A percentile compares a stretch with the other conserved stretches of the same genome.
These are phyloP conservation scores for Siphonodentalium dalli DNA, from an alignment of 2,888 invertebrate species.

Conservation along the genomic window DNA sequence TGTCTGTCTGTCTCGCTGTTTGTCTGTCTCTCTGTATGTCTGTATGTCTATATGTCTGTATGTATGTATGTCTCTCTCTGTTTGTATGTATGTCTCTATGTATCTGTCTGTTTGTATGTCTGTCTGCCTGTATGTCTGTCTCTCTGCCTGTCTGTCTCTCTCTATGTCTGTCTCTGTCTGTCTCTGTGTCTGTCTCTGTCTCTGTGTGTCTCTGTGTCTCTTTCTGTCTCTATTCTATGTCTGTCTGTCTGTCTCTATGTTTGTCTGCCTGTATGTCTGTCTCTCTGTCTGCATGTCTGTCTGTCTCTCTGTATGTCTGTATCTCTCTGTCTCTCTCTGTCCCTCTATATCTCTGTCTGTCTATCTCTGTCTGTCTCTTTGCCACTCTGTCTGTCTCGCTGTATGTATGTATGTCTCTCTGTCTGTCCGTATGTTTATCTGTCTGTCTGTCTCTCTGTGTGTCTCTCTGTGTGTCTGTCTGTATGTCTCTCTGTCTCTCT, in stretches of 20 bases:
- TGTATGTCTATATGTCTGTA: too few species aligned
- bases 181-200: slow-evolving; percentile 1
- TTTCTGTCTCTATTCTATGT: not conserved
- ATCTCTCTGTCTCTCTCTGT: slow-evolving; percentile 14
- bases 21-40: too few species aligned
- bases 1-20: too few species aligned
- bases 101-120: not conserved
- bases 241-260: not conserved
- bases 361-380: not conserved
- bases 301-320: slow-evolving; percentile 6
- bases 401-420: too few species aligned
- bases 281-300: not conserved
- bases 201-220: not conserved
- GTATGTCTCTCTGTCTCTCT: too few species aligned
- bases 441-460: not conserved
- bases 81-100: too few species aligned
- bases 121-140: not conserved
- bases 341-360: slow-evolving; percentile 11
- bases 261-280: not conserved
- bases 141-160: not conserved
- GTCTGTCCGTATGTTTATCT: too few species aligned
- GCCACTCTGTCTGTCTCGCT: not conserved
- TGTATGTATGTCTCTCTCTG: too few species aligned
- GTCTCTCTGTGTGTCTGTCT: not conserved
- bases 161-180: slow-evolving; percentile 4